Conservation (phyloP, 1,140 invertebrate species). For the Harpegnathos saltator region DNA sequence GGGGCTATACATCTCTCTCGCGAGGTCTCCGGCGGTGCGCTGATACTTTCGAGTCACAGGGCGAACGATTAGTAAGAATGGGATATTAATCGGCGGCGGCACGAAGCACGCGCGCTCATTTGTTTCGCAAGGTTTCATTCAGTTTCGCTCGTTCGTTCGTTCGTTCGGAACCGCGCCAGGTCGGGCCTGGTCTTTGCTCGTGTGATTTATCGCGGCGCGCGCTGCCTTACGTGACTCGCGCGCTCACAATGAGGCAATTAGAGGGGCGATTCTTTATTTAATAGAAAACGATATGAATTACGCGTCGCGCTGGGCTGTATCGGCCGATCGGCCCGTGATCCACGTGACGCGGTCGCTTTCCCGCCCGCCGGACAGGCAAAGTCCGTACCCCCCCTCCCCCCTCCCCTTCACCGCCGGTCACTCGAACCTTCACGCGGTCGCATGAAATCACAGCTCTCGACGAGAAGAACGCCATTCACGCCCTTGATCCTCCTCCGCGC, state of each 20-base stretch:
- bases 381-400: not conserved
- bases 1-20: too few relatives aligned
- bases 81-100: conserved; percentile 34
- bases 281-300: conserved; percentile 46
- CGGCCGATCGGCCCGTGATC: not conserved
- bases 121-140: conserved; percentile 56
- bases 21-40: not conserved
- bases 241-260: conserved; percentile 55
- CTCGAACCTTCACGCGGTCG: conserved; percentile 51
- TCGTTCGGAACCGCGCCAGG: conserved; percentile 11
- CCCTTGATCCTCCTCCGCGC: conserved; percentile 60
- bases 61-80: conserved; percentile 42
- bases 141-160: conserved; percentile 30
- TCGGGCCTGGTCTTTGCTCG: conserved; percentile 28
- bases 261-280: conserved; percentile 51
- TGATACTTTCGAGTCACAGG: conserved; percentile 45
- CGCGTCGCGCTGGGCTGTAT: not conserved
- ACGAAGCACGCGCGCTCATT: conserved; percentile 26
- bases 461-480: conserved; percentile 68
- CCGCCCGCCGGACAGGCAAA: too few relatives aligned
- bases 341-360: too few relatives aligned
- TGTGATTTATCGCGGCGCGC: conserved; percentile 50
- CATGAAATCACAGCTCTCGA: conserved; percentile 12
- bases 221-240: not conserved
- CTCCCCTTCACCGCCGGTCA: too few relatives aligned